Conservation (phyloP, 2,113 vertebrate species). For the Mola mola region DNA sequence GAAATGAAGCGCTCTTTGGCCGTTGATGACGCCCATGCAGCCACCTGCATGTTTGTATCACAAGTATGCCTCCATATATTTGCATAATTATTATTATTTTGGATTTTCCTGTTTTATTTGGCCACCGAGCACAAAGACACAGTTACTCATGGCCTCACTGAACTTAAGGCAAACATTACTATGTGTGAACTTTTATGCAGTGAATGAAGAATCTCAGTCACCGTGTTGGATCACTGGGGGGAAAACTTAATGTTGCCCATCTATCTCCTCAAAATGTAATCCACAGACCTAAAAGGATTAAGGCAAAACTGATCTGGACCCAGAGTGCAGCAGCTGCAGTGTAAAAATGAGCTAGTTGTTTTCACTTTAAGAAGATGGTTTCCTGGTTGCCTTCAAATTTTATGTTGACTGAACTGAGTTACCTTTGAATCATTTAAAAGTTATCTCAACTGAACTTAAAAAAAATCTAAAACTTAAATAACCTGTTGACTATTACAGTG, state of each 20-base stretch:
- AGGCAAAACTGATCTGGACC: slow-evolving; percentile 43
- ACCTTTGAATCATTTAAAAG: too few species aligned
- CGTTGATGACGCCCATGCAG: slow-evolving; percentile 73
- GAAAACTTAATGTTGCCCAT: slow-evolving; percentile 52
- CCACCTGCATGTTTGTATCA: slow-evolving; percentile 63
- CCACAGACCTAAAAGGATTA: slow-evolving; percentile 38
- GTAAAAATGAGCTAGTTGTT: too few species aligned
- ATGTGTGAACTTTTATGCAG: slow-evolving; percentile 61
- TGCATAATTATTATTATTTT: slow-evolving; percentile 82
- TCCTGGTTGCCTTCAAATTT: too few species aligned
- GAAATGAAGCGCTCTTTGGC: slow-evolving; percentile 69
- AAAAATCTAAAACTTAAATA: too few species aligned
- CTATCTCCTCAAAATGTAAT: slow-evolving; percentile 47
- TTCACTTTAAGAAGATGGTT: too few species aligned
- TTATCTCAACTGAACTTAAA: too few species aligned
- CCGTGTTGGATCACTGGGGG: slow-evolving; percentile 43
- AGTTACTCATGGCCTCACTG: slow-evolving; percentile 74
- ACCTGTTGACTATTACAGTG: too few species aligned
- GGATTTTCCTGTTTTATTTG: slow-evolving; percentile 81
- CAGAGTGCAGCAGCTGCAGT: slow-evolving; percentile 33
- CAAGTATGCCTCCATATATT: slow-evolving; percentile 77
- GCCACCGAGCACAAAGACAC: slow-evolving; percentile 71
- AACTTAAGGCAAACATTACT: slow-evolving; percentile 68
- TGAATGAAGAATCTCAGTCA: slow-evolving; percentile 54
- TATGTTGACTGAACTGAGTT: too few species aligned